Evolutionary conservation across 2,797 vertebrate species (phyloP).

Genomic region (Anguilla pacifica): DNA sequence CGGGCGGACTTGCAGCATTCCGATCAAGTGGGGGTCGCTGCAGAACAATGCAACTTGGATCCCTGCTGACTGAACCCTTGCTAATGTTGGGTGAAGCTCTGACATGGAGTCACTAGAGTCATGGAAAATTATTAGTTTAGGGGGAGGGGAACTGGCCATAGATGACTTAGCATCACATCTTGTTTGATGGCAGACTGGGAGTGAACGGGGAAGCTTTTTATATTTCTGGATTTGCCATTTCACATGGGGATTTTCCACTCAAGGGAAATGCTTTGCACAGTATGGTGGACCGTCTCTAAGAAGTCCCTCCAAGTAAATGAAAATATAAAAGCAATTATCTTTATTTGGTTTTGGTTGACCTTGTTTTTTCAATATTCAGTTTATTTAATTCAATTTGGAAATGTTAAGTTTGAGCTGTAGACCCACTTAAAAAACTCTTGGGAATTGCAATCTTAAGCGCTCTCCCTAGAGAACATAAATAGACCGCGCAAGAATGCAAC

Average conservation of each 20-base stretch:
- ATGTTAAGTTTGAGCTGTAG: not conserved
- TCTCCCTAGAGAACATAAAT: not conserved
- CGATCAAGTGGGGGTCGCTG: too few species aligned
- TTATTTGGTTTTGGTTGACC: not conserved
- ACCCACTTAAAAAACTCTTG: not conserved
- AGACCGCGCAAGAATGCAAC: not conserved
- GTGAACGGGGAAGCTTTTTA: not conserved
- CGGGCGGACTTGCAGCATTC: too few species aligned
- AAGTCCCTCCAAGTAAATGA: constrained; percentile 6
- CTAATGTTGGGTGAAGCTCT: too few species aligned
- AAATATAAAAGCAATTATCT: not conserved
- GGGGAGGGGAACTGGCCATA: not conserved
- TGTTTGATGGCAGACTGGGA: not conserved
- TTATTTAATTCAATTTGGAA: not conserved
- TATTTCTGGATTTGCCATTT: not conserved
- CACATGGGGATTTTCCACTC: not conserved
- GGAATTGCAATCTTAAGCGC: not conserved
- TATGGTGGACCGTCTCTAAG: not conserved
- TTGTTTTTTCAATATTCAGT: not conserved
- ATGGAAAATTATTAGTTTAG: not conserved
- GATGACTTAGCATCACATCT: not conserved
- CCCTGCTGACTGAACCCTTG: too few species aligned
- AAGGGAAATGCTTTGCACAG: not conserved
- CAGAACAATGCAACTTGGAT: too few species aligned
- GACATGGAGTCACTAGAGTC: not conserved